Conservation (phyloP, 2,113 vertebrate species). For the Azemiops feae region DNA sequence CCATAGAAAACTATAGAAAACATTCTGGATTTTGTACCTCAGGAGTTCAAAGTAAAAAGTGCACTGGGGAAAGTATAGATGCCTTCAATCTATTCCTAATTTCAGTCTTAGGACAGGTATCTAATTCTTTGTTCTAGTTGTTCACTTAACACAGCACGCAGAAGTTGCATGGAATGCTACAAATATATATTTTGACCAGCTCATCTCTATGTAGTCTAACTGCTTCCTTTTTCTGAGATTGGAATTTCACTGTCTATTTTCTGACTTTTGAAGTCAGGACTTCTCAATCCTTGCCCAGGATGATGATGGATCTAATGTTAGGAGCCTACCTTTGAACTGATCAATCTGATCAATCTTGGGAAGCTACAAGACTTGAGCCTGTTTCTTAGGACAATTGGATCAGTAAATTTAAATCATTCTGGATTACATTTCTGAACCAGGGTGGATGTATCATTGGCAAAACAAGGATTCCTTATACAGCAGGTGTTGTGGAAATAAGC, state of each 20-base stretch:
- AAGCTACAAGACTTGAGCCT: neutral
- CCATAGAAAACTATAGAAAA: neutral
- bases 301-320: neutral
- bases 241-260: neutral
- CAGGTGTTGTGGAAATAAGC: neutral
- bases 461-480: neutral
- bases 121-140: neutral
- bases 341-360: neutral
- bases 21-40: neutral
- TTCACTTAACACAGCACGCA: neutral
- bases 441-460: neutral
- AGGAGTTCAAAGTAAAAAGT: neutral
- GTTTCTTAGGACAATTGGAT: neutral
- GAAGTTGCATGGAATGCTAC: neutral
- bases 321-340: neutral
- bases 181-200: neutral
- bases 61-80: neutral
- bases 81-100: neutral
- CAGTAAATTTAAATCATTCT: neutral
- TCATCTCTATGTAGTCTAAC: neutral
- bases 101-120: neutral
- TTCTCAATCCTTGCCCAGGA: neutral
- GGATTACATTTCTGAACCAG: neutral
- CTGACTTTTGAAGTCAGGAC: neutral
- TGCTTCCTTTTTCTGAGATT: neutral